phyloP scores from a whole-genome alignment of 2,797 vertebrate genomes.

The Chloroceryle inda region DNA sequence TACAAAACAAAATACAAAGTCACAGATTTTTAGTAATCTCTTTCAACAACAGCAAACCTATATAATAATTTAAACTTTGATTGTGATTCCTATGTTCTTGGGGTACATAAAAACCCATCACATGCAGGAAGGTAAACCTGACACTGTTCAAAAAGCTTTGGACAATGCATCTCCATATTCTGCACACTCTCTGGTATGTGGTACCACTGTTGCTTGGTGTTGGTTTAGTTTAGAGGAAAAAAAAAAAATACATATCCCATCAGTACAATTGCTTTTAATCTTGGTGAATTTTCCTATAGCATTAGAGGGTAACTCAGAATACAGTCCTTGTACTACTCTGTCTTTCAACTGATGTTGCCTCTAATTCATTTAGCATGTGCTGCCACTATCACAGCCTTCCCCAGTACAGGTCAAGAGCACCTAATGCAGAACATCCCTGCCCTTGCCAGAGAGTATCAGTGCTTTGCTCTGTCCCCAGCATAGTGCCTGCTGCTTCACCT shows the following conservation, averaged over 20 bases:
- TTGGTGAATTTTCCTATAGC: neutral
- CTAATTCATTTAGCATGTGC: neutral
- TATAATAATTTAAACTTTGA: neutral
- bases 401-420: neutral
- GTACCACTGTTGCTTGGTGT: neutral
- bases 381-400: neutral
- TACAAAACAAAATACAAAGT: neutral
- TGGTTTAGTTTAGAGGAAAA: neutral
- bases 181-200: neutral
- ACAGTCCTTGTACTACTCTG: neutral
- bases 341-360: neutral
- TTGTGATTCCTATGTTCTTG: neutral
- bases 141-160: neutral
- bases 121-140: neutral
- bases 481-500: neutral
- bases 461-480: neutral
- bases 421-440: neutral
- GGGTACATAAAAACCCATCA: neutral
- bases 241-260: neutral
- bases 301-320: neutral
- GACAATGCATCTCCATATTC: neutral
- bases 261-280: neutral
- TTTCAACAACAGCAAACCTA: neutral
- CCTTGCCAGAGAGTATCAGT: neutral
- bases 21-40: neutral